Evolutionary conservation across 2,113 vertebrate species (phyloP).

Genomic region (zebrafish (Danio rerio)): GRCz12tu NC_133187.1:38885501-38886000

Average conservation of each 20-base stretch:
- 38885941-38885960: neutral
- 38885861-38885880: no score
- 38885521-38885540: constrained; percentile 32
- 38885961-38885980: no score
- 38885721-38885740: neutral
- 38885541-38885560: constrained; percentile 41
- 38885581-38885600: constrained; percentile 75
- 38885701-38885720: constrained; percentile 9
- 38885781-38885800: neutral
- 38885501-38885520: constrained; percentile 34
- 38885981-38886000: no score
- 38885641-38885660: constrained; percentile 72
- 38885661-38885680: constrained; percentile 36
- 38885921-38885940: no score
- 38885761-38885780: neutral
- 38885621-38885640: constrained; percentile 66
- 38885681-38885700: constrained; percentile 19
- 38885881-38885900: no score
- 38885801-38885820: neutral
- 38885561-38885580: constrained; percentile 80
- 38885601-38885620: constrained; percentile 70
- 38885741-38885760: neutral
- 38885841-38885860: no score
- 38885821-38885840: neutral
- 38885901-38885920: no score